Conservation (phyloP, 1,140 invertebrate genomes). For the Drosophila melanogaster region DNA sequence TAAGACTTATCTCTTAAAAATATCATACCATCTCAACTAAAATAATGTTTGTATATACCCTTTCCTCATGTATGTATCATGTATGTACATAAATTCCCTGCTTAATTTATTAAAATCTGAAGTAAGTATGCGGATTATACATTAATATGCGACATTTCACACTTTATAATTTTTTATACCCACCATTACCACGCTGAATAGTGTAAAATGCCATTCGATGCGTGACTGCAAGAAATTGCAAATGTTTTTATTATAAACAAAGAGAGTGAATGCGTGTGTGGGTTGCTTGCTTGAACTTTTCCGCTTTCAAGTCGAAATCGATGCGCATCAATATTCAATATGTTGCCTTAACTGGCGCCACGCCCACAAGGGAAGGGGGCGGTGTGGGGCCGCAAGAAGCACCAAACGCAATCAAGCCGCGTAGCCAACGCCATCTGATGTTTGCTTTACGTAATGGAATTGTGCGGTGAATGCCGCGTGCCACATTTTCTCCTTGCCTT, state of each 20-base stretch:
- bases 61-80: too few species aligned
- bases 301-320: constrained; percentile 75
- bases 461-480: constrained; percentile 74
- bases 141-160: too few species aligned
- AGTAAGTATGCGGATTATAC: too few species aligned
- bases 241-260: constrained; percentile 82
- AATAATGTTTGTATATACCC: too few species aligned
- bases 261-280: constrained; percentile 26
- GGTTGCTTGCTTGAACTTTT: constrained; percentile 54
- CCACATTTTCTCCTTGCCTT: constrained; percentile 63
- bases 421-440: constrained; percentile 71
- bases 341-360: constrained; percentile 72
- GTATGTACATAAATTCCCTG: too few species aligned
- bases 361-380: constrained; percentile 10
- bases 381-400: constrained; percentile 17
- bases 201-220: constrained; percentile 37
- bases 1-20: too few species aligned
- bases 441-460: constrained; percentile 82
- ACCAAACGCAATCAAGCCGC: constrained; percentile 72
- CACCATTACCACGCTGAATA: constrained; percentile 26
- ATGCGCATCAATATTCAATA: constrained; percentile 81
- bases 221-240: constrained; percentile 62
- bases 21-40: too few species aligned
- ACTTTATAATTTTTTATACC: too few species aligned
- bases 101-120: too few species aligned